These are phyloP conservation scores for Tipula confusa DNA, from an alignment of 2,888 invertebrate species.

Conservation along the genomic window DNA sequence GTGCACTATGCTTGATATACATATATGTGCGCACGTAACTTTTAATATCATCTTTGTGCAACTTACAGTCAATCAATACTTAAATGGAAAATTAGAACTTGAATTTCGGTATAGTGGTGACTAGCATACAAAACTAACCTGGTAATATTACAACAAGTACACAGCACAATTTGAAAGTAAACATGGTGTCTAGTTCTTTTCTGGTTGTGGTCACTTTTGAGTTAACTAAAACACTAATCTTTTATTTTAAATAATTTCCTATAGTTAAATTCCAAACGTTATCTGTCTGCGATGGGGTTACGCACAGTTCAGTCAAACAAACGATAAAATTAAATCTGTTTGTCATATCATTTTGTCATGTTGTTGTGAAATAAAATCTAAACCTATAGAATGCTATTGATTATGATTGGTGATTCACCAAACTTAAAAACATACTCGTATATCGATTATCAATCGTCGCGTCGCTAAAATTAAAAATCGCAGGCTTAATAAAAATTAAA, in stretches of 20 bases:
- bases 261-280: not conserved
- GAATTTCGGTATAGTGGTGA: not conserved
- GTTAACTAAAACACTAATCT: not conserved
- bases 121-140: not conserved
- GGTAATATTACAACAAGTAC: not conserved
- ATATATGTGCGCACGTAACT: not conserved
- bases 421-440: too few species aligned
- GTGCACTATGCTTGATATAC: not conserved
- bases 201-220: not conserved
- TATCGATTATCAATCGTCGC: too few species aligned
- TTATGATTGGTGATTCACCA: too few species aligned
- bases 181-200: too few species aligned
- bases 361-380: too few species aligned
- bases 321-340: not conserved
- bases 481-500: not conserved
- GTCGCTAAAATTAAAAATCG: too few species aligned
- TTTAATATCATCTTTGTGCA: not conserved
- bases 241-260: not conserved
- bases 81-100: not conserved
- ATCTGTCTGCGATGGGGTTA: not conserved
- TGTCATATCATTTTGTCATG: too few species aligned
- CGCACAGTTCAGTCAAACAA: not conserved
- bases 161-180: not conserved
- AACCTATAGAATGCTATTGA: too few species aligned
- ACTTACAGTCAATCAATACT: not conserved